Evolutionary conservation across 1,140 invertebrate genomes (phyloP), one percentile per base, ranked within the genome.

Genomic region (Macrosteles quadrilineatus): DNA sequence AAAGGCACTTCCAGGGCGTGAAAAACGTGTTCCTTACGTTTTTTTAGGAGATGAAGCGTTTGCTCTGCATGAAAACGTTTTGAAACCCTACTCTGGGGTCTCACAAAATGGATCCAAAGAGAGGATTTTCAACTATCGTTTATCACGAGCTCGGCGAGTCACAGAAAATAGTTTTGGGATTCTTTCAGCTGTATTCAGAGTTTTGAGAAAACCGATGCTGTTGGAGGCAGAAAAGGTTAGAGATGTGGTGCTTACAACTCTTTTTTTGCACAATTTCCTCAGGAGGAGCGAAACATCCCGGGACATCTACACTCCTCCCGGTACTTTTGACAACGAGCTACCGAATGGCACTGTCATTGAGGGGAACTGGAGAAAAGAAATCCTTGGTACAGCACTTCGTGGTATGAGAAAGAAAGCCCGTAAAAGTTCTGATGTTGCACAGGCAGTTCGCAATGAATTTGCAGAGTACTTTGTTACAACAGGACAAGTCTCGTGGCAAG

Each of bases 31-130:
- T 64, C 75, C 79, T 9, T 79, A 80, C 57, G 57, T 77, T 14
- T 67, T 83, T 45, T 67, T 82, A 21, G 81, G 74, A 9, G 81
- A 82, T 73, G 78, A 80, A 25, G 80, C 79, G 21, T 84, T 82
- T 73, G 73, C 76, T 17, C 62, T 84, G n/a, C 72, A 70, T 36
- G 40, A 65, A n/a, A 71, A 78, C 43, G 36, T 81, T 63, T 77
- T 82, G 77, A 79, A 77, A 59, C 79, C 80, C 36, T 83, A 76
- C 59, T 21, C 69, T 63, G 63, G 68, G n/a, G 29, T 27, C 53
- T 17, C 21, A 31, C 19, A 29, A 55, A 64, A 71, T 36, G 62
- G 67, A 27, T 70, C 63, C n/a, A 71, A 12, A 19, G 30, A 77
- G 27, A 73, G 73, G 55, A 74, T 79, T 31, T 82, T 77, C 71